Conservation (phyloP, 2,113 vertebrate genomes). For the Copsychus sechellarum region DNA sequence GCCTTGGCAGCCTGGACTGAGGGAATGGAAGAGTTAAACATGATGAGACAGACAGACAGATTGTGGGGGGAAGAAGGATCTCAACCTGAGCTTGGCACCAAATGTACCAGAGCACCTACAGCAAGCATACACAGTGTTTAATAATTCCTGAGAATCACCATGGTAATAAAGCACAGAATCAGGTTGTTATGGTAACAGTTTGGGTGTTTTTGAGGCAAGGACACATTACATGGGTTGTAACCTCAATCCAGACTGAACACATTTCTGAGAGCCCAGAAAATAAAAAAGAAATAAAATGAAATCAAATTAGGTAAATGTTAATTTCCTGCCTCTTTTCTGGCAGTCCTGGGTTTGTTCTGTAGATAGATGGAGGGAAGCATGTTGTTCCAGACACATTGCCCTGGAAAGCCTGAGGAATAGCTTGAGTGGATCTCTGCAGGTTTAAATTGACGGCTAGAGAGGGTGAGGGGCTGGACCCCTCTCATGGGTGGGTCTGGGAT, state of each 20-base stretch:
- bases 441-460: neutral
- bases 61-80: neutral
- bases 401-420: neutral
- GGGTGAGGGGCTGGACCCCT: neutral
- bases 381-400: neutral
- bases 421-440: neutral
- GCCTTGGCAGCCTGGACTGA: neutral
- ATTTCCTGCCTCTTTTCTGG: neutral
- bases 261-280: neutral
- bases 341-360: neutral
- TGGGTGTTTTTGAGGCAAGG: neutral
- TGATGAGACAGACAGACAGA: neutral
- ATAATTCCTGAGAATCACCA: slow-evolving; percentile 59
- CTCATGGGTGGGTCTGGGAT: neutral
- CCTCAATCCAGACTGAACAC: slow-evolving; percentile 16
- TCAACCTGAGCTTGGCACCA: slow-evolving; percentile 33
- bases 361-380: neutral
- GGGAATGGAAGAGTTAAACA: slow-evolving; percentile 10
- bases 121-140: slow-evolving; percentile 51
- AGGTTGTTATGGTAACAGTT: slow-evolving; percentile 54
- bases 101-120: neutral
- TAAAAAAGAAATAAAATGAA: neutral
- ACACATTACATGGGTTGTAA: slow-evolving; percentile 44
- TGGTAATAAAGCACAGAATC: slow-evolving; percentile 54
- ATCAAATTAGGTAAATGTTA: neutral